A percentile compares a stretch with the other conserved stretches of the same genome.
Conservation (phyloP, 2,113 vertebrate genomes). For the Neolamprologus toae region DNA sequence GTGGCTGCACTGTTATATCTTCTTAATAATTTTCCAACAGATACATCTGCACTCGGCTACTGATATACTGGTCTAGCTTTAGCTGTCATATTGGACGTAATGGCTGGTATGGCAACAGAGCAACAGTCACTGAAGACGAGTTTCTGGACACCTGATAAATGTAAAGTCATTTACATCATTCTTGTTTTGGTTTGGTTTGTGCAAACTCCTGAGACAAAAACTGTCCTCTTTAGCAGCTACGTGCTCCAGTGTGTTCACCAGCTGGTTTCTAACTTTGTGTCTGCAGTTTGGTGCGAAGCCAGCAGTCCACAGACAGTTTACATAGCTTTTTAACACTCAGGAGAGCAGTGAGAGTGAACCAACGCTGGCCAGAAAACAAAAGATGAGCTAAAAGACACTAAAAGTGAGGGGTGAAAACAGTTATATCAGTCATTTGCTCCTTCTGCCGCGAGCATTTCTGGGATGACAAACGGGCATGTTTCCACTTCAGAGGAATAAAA, state of each 20-base stretch:
- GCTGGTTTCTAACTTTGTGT: background rate
- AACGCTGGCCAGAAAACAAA: background rate
- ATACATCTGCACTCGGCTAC: background rate
- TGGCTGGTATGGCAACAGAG: background rate
- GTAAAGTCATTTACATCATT: background rate
- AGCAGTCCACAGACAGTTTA: background rate
- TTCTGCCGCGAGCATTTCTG: accelerated
- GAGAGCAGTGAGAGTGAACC: background rate
- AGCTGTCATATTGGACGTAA: background rate
- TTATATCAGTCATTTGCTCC: background rate
- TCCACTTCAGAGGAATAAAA: background rate
- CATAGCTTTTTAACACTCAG: background rate
- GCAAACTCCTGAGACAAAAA: background rate
- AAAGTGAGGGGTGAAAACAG: background rate
- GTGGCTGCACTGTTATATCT: background rate
- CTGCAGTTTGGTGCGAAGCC: background rate
- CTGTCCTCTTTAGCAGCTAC: background rate
- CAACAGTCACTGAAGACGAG: background rate
- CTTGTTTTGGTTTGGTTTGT: background rate
- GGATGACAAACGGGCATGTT: background rate
- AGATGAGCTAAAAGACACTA: background rate
- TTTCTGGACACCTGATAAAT: background rate
- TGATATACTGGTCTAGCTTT: background rate
- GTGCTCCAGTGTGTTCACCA: background rate
- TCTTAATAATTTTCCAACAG: background rate